Evolutionary conservation across 2,888 invertebrate genomes (phyloP), one percentile per base, ranked within the genome.

Genomic region (Parnassius orleans): DNA sequence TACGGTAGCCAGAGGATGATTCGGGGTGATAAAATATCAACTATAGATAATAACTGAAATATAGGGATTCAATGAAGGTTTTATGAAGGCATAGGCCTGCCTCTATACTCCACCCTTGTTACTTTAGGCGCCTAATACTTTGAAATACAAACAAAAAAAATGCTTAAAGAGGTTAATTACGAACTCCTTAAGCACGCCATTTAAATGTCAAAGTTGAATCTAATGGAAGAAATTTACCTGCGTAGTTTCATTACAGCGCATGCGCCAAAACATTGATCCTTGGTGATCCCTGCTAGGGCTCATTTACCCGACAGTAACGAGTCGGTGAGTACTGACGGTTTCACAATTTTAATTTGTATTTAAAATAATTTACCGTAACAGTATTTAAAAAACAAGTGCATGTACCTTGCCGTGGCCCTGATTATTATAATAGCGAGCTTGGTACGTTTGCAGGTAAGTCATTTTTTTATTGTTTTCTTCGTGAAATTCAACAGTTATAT

Each of bases 341-440:
- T 12, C 24, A 7, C 50, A 33, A 5, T 46, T 52, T n/a, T 52
- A 63, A 55, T 61, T 55, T 64, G 66, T 24, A 15, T 48, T 60
- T 62, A 14, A 50, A 48, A 57, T 64, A 33, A 57, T 54, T 41
- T 55, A 33, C 33, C 7, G 33, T 50, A 58, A 65, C 62, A 74
- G 70, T 72, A 63, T 70, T 68, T 66, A 71, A 60, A 75, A 78
- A 81, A 69, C 78, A 78, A 74, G 82, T 86, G 86, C 82, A 90
- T 91, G 90, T 91, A 91, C 86, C 83, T 91, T 70, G 90, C 90
- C 61, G 90, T 91, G 84, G 90, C 90, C 74, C 73, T 91, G 70
- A 90, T 91, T 71, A 88, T 91, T 68, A 86, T 91, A 60, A 81
- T 91, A 69, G 90, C 90, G 66, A 91, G 90, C 81, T 84, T 91